A percentile compares a stretch with the other conserved stretches of the same genome.
These are phyloP conservation scores for Eumeta japonica DNA, from an alignment of 1,140 invertebrate species.

Conservation along the genomic window DNA sequence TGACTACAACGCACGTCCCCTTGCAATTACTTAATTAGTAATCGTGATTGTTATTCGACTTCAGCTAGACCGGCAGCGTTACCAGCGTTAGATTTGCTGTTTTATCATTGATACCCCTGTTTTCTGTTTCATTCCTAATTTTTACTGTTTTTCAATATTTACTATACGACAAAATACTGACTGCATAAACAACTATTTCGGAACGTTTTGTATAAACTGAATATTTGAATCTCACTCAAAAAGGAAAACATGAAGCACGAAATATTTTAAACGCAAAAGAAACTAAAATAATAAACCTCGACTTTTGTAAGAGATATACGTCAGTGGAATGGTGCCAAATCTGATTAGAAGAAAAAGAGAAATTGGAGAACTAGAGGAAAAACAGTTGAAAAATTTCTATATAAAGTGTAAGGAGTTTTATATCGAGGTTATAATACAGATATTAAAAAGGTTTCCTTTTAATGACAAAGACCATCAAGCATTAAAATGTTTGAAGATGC, in stretches of 20 bases:
- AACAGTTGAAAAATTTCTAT: no score
- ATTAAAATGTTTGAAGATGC: slow-evolving; percentile 13
- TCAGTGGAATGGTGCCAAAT: slow-evolving; percentile 11
- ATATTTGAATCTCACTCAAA: slow-evolving; percentile 16
- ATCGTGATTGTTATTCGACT: no score
- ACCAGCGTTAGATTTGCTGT: no score
- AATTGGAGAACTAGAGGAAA: no score
- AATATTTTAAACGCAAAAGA: slow-evolving; percentile 3
- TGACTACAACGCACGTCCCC: no score
- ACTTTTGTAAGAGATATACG: slow-evolving; percentile 10
- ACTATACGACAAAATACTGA: slow-evolving; percentile 14
- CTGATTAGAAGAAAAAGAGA: no score
- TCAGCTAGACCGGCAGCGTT: no score
- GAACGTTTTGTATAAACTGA: slow-evolving; percentile 16
- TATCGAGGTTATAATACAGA: slow-evolving; percentile 12
- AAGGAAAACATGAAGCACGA: slow-evolving; percentile 12
- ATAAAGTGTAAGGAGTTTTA: slow-evolving; percentile 10
- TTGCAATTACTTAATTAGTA: no score
- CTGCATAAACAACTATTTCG: slow-evolving; percentile 13
- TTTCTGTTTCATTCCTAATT: no score
- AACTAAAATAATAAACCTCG: slow-evolving; percentile 15
- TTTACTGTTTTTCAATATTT: no score
- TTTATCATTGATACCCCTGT: no score
- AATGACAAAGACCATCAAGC: slow-evolving; percentile 14
- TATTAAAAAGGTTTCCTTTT: slow-evolving; percentile 14